These are phyloP conservation scores for Corythornis leucogaster DNA, from an alignment of 2,797 vertebrate genomes.

Conservation along the genomic window DNA sequence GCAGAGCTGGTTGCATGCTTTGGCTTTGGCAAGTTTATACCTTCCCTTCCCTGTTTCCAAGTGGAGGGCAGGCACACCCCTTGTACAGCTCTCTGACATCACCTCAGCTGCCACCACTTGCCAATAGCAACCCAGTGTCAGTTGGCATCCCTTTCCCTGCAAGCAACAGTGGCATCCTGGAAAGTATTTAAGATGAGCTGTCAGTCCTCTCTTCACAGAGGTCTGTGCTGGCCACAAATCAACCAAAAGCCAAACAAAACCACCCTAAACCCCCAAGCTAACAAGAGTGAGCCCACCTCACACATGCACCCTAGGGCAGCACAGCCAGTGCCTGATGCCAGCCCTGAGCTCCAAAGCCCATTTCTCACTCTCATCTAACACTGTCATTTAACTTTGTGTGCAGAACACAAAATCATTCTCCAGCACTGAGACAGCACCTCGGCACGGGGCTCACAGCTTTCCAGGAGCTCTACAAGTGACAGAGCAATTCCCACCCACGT, in stretches of 20 bases:
- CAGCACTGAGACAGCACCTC: background rate
- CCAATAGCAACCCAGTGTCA: background rate
- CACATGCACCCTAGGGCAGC: background rate
- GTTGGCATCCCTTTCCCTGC: background rate
- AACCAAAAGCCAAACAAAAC: background rate
- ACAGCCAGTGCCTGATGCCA: fast-evolving
- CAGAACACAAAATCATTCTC: background rate
- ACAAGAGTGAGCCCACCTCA: background rate
- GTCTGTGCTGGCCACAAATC: background rate
- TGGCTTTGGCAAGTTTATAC: background rate
- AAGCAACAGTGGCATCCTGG: fast-evolving
- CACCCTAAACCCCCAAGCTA: background rate
- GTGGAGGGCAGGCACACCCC: background rate
- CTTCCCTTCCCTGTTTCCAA: background rate
- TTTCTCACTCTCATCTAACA: background rate
- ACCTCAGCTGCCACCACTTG: background rate
- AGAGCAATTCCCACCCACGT: background rate
- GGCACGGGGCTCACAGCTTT: fast-evolving
- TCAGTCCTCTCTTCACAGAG: background rate
- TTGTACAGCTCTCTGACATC: background rate
- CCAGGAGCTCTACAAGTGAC: background rate
- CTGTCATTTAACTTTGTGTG: background rate
- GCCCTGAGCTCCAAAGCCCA: background rate
- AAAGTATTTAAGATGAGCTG: background rate
- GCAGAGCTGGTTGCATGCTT: fast-evolving